Conservation (phyloP, 1,140 invertebrate genomes). For the Metopolophium dirhodum region DNA sequence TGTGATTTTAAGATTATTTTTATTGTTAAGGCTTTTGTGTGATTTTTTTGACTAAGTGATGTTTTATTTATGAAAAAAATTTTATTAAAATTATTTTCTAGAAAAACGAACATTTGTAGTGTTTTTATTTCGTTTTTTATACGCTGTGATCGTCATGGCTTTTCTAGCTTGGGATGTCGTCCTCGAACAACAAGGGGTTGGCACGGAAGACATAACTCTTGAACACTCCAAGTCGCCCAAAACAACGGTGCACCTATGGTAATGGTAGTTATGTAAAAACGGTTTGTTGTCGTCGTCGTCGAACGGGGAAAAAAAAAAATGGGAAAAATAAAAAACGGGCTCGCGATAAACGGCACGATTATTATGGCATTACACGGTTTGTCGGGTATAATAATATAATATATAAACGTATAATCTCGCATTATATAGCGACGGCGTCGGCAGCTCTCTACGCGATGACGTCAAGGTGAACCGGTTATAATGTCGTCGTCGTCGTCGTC, state of each 20-base stretch:
- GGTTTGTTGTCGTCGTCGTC: background rate
- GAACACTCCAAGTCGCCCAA: background rate
- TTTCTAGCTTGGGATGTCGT: background rate
- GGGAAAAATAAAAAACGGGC: background rate
- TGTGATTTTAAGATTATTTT: slow-evolving; percentile 55
- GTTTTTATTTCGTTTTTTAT: background rate
- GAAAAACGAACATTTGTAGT: background rate
- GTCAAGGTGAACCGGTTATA: slow-evolving; percentile 55
- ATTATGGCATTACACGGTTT: slow-evolving; percentile 5
- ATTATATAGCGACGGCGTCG: background rate
- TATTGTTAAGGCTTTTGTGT: slow-evolving; percentile 54
- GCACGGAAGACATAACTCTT: background rate
- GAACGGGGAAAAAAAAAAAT: background rate
- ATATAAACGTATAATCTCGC: background rate
- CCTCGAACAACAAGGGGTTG: background rate
- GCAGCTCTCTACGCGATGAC: slow-evolving; percentile 22
- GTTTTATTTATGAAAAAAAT: slow-evolving; percentile 54
- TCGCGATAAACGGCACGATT: background rate
- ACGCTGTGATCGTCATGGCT: background rate
- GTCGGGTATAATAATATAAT: background rate
- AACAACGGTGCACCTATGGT: background rate
- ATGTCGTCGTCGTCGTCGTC: background rate
- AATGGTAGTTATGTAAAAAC: background rate
- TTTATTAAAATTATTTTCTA: slow-evolving; percentile 56
- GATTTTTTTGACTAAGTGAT: slow-evolving; percentile 50